phyloP scores from a whole-genome alignment of 2,888 invertebrate genomes.

The Ophioninae sp. region DNA sequence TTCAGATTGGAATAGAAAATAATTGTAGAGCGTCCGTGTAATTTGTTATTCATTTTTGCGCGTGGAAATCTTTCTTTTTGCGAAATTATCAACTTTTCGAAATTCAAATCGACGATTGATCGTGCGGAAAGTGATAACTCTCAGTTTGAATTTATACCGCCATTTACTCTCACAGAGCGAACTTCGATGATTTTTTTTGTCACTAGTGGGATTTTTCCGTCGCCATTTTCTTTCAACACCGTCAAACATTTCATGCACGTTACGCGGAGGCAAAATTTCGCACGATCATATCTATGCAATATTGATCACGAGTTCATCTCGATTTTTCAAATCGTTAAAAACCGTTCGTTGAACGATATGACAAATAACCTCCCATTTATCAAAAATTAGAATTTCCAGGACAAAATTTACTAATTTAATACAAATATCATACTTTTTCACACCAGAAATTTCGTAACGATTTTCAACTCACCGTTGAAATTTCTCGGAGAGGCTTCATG shows the following conservation, averaged over 20 bases:
- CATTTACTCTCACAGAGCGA: not conserved
- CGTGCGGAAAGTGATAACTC: not conserved
- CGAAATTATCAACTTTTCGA: not conserved
- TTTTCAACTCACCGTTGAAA: not conserved
- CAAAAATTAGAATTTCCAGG: not conserved
- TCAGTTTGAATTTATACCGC: not conserved
- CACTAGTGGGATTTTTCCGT: not conserved
- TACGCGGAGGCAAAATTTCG: not conserved
- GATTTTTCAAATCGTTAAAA: not conserved
- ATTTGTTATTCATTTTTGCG: not conserved
- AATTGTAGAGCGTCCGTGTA: not conserved
- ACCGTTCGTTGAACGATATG: not conserved
- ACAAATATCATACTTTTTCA: not conserved
- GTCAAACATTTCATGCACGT: constrained; percentile 3
- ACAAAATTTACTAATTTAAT: not conserved
- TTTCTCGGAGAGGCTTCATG: not conserved
- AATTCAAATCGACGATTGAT: not conserved
- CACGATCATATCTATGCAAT: not conserved
- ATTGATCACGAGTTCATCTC: not conserved
- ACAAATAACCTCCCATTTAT: not conserved
- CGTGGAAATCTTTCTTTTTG: not conserved
- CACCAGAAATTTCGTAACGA: not conserved
- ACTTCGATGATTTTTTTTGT: constrained; percentile 2
- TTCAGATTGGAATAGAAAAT: not conserved
- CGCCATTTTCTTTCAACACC: constrained; percentile 23